Evolutionary conservation across 2,888 invertebrate species (phyloP), one percentile per base, ranked within the genome.

Genomic region (Kryphioiulus occultus): DNA sequence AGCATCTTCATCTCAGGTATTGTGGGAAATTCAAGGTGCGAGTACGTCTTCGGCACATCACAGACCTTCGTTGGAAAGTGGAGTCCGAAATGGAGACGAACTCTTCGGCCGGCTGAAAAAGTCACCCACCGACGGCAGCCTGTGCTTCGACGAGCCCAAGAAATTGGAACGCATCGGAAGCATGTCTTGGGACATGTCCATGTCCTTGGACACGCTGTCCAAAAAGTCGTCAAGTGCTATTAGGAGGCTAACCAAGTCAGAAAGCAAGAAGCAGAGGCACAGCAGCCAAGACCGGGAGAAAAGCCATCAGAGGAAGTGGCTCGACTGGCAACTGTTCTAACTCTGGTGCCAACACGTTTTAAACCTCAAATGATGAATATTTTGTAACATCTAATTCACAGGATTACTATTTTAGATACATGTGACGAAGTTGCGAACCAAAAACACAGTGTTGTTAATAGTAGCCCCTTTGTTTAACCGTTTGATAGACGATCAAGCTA

Each of bases 51-150:
- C 92, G n/a, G 91, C 91, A 30, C 92, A 92, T 10, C 91, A 92
- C 42, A 91, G 92, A 88, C 90, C 90, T 85, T 90, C 91, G 47
- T 91, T 82, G 82, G 87, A 87, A 30, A 32, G 22, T 9, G 35
- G 32, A 32, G 78, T 30, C 17, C 17, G 35, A 12, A 44, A 22
- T 22, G 82, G 26, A 12, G 90, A 92, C 93, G 92, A 92, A 92
- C 90, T 92, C 87, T 89, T 19, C 87, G 89, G 86, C 89, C 39
- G 42, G 22, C 47, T 88, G 44, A 59, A 68, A 47, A 88, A 93
- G 91, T 93, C 93, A 10, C 93, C 93, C 30, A 93, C 94, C 19
- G 94, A 94, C 89, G 93, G 93, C 5, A 93, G 93, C 82, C 91
- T 94, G 91, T 94, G 86, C 93, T 93, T 90, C 93, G 82, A 87